Base-by-base conservation (phyloP, 2,888 invertebrate species). In the Andricus curvator region DNA sequence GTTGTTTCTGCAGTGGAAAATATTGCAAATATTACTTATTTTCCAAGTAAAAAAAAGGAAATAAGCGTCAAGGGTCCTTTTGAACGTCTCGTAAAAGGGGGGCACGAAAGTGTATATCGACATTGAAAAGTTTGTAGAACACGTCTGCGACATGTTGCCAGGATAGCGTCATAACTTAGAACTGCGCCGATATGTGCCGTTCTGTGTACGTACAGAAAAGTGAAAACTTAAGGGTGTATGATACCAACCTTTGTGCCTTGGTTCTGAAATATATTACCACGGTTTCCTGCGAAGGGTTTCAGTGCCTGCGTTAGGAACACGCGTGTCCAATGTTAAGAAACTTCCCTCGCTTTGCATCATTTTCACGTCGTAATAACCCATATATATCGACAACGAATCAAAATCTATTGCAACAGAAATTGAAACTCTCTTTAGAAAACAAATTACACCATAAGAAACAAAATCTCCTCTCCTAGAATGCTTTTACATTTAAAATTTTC, bases 81-180 rank as follows among this genome's bases (percentile, higher is more conserved):
- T 29, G 74, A 74, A 33, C 29, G n/a, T 74, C 33, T 89, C 88
- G 87, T 89, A 89, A 89, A 89, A 89, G 88, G 88, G 88, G 85
- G 87, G 79, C 84, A 85, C 82, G 84, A 82, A 87, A 88, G 88
- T 88, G 89, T 89, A 89, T 89, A 89, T 89, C 88, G 90, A 88
- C 89, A 88, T 89, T 90, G 90, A 90, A 92, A 92, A 92, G 92
- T 92, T 92, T 90, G 92, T 90, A 86, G 89, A 90, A 91, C 91
- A 91, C 89, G 88, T 87, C 83, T 86, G 88, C 90, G 91, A 91
- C 92, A 92, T 89, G 89, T 90, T 92, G 91, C 90, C 85, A 85
- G 87, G 91, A 92, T 91, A 88, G 91, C 88, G 87, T 86, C 88
- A 90, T 92, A 92, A 92, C 90, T 92, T 90, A 90, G 84, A 86